Evolutionary conservation across 2,797 vertebrate species (phyloP).

Genomic region (Enoplosus armatus): DNA sequence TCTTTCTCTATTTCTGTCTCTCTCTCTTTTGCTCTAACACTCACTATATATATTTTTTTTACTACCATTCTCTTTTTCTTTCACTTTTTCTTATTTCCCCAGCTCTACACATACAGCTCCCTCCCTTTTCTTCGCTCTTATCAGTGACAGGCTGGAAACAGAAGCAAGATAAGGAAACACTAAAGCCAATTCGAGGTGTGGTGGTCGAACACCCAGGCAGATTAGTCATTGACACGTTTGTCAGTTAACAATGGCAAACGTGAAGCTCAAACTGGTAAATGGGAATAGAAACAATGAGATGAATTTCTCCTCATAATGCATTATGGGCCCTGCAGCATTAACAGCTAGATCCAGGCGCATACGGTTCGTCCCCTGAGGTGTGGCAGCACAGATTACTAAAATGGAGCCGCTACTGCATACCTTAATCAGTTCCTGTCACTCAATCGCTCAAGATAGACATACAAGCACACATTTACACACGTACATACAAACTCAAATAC

Average conservation of each 20-base stretch:
- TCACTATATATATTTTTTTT: conserved; percentile 30
- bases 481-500: conserved; percentile 29
- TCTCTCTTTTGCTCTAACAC: conserved; percentile 28
- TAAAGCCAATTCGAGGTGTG: conserved; percentile 74
- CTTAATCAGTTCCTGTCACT: conserved; percentile 69
- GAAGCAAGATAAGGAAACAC: conserved; percentile 78
- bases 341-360: conserved; percentile 26
- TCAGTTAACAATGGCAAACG: conserved; percentile 79
- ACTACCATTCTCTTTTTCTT: conserved; percentile 43
- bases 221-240: conserved; percentile 84
- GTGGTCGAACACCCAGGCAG: conserved; percentile 78
- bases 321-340: conserved; percentile 47
- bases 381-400: conserved; percentile 63
- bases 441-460: conserved; percentile 53
- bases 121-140: conserved; percentile 60
- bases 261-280: conserved; percentile 60
- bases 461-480: conserved; percentile 29
- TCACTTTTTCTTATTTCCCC: conserved; percentile 52
- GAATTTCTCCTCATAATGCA: conserved; percentile 60
- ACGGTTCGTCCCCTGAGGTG: conserved; percentile 45
- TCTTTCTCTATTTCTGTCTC: conserved; percentile 45
- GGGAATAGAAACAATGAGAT: conserved; percentile 69
- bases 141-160: conserved; percentile 82
- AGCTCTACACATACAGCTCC: conserved; percentile 30
- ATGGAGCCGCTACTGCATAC: conserved; percentile 46